phyloP scores from a whole-genome alignment of 2,113 vertebrate species.

The Silurus meridionalis region DNA sequence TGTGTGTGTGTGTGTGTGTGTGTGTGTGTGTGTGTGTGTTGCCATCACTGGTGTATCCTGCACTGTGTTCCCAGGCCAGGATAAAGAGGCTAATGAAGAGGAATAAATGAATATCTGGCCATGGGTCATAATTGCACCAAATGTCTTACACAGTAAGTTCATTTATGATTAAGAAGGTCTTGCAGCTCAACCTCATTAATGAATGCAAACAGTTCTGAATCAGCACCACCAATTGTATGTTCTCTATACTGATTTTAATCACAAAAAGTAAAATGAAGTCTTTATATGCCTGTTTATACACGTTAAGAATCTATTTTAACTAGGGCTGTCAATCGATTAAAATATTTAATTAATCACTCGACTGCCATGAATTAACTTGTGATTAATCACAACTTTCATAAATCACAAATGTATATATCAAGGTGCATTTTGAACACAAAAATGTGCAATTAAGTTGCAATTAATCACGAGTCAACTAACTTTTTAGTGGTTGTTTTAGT shows the following conservation, averaged over 20 bases:
- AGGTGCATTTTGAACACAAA: too few relatives aligned
- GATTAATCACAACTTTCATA: too few relatives aligned
- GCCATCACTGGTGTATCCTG: not conserved
- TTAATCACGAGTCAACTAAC: too few relatives aligned
- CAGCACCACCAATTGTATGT: not conserved
- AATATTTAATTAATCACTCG: too few relatives aligned
- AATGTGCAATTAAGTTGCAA: too few relatives aligned
- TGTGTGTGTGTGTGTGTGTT: not conserved
- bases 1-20: too few relatives aligned
- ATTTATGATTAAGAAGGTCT: not conserved
- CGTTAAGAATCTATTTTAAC: not conserved
- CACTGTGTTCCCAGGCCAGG: not conserved
- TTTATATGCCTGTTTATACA: not conserved
- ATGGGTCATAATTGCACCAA: not conserved
- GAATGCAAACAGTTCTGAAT: not conserved
- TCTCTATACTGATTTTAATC: not conserved
- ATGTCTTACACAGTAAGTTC: not conserved
- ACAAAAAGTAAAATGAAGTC: not conserved
- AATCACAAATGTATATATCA: too few relatives aligned
- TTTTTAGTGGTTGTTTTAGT: too few relatives aligned
- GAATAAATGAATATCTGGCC: not conserved
- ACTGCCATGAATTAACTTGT: too few relatives aligned
- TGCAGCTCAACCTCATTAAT: not conserved
- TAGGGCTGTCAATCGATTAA: too few relatives aligned
- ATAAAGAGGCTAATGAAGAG: not conserved